Evolutionary conservation across 1,140 invertebrate species (phyloP).

Genomic region (Leptopilina boulardi): DNA sequence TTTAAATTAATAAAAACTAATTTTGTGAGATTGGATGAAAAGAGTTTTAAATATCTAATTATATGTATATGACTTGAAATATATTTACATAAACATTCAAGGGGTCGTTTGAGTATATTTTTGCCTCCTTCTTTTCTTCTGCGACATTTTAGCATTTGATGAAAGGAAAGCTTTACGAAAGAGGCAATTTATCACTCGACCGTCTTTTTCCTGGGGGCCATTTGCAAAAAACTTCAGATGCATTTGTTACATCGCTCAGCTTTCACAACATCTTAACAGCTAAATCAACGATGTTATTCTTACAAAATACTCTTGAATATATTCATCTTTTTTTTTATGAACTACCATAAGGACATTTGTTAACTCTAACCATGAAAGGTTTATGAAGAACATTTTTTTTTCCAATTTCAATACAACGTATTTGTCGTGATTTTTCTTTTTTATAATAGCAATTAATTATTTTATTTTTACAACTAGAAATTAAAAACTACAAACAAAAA

Average conservation of each 20-base stretch:
- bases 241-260: slow-evolving; percentile 23
- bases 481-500: no score
- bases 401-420: neutral
- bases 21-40: neutral
- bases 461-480: no score
- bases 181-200: slow-evolving; percentile 28
- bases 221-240: slow-evolving; percentile 27
- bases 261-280: slow-evolving; percentile 20
- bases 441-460: no score
- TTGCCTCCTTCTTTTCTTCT: slow-evolving; percentile 13
- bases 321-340: neutral
- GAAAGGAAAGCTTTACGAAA: slow-evolving; percentile 17
- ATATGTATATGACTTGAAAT: neutral
- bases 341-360: neutral
- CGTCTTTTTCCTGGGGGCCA: slow-evolving; percentile 11
- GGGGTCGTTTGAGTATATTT: neutral
- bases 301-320: slow-evolving; percentile 26
- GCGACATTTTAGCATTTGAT: slow-evolving; percentile 27
- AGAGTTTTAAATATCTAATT: neutral
- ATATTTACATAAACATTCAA: slow-evolving; percentile 2
- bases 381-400: neutral
- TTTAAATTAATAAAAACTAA: neutral
- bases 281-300: slow-evolving; percentile 19
- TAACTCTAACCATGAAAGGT: neutral
- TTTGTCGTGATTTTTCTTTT: no score